These are phyloP conservation scores for Microplitis deprimator DNA, from an alignment of 2,888 invertebrate genomes.

Conservation along the genomic window DNA sequence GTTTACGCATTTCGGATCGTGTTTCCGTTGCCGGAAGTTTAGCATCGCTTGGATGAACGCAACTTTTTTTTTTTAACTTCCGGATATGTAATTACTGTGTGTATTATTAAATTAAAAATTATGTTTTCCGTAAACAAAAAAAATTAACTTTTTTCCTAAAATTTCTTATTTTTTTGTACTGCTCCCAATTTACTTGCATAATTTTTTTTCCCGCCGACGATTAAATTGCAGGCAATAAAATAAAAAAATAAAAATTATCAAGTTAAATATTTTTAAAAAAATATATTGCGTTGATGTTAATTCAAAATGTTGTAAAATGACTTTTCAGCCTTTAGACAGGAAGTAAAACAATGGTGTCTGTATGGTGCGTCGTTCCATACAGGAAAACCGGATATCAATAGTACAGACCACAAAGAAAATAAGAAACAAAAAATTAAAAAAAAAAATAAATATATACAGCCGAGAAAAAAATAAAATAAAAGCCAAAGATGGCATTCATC, in stretches of 20 bases:
- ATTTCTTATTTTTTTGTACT: too few relatives aligned
- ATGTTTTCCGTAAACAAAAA: background rate
- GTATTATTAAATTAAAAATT: background rate
- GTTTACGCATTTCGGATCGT: background rate
- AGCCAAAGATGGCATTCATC: background rate
- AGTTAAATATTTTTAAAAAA: too few relatives aligned
- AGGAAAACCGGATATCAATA: constrained; percentile 19
- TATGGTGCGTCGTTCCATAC: constrained; percentile 26
- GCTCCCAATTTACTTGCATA: too few relatives aligned
- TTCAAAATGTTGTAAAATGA: too few relatives aligned
- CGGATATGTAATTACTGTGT: background rate
- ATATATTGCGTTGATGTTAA: too few relatives aligned
- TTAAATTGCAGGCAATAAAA: too few relatives aligned
- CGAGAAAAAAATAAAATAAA: background rate
- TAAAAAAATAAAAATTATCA: too few relatives aligned
- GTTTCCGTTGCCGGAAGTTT: background rate
- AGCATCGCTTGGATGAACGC: background rate
- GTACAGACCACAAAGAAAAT: background rate
- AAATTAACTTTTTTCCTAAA: too few relatives aligned
- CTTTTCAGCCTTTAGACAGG: background rate
- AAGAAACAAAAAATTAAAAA: constrained; percentile 19
- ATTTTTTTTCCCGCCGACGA: too few relatives aligned
- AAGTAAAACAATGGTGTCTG: constrained; percentile 36
- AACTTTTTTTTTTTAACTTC: background rate
- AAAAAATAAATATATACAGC: background rate